Base-by-base conservation (phyloP, 2,888 invertebrate species). In the Ceraclea dissimilis region DNA sequence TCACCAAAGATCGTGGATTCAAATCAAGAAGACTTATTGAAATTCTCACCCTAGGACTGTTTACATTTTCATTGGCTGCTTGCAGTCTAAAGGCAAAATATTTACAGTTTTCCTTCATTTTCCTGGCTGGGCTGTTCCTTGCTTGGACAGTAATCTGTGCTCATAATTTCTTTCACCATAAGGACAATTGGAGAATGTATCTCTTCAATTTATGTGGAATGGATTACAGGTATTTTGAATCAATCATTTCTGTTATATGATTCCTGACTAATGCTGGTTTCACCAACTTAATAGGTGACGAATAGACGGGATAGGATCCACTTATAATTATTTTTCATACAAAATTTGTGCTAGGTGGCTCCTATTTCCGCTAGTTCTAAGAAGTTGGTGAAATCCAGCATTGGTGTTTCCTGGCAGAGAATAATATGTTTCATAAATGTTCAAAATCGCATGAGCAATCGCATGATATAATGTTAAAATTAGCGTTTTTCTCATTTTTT, bases 131-230 rank as follows among this genome's bases (percentile, higher is more conserved):
- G 1, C 54, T 80, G 2, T 70, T 80, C 2, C 67, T 89, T 1
- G 73, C 79, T 1, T 79, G 83, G 75, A 73, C 81, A 0, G 72
- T 79, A 0, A 78, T 86, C 11, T 76, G 79, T 2, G 80, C 84
- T 0, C 91, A 91, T 67, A 91, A 90, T 68, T 91, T 84, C 66
- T 83, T 89, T 64, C 91, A 91, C 67, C 80, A 81, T 64, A 81
- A 76, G 58, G 84, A 88, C 57, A 89, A 84, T 67, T 88, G 86
- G 79, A 80, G 88, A 56, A 89, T 89, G 86, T 86, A 84, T 66
- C 81, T 86, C 57, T 87, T 88, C 65, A 86, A 90, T 65, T 71
- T 91, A 59, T 78, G 80, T 17, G 67, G 84, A 63, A 75, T 87
- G 78, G 82, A 84, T 2, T 82, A 83, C 51, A 76, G 78, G 84